Evolutionary conservation across 2,113 vertebrate species (phyloP).

Genomic region (Clarias macrocephalus): DNA sequence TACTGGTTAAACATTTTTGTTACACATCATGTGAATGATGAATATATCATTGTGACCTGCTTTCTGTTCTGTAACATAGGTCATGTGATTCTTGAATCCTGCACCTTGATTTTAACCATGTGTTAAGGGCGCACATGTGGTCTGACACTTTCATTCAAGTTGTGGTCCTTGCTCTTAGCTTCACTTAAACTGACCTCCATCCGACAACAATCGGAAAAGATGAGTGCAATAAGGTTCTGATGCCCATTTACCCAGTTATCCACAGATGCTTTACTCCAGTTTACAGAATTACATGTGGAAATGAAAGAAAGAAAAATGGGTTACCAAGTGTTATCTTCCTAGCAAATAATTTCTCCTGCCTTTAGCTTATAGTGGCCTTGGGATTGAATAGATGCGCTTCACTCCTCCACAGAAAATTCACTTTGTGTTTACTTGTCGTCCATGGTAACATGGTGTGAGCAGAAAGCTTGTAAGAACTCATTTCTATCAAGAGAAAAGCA

Average conservation of each 20-base stretch:
- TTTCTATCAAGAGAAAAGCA: slow-evolving; percentile 31
- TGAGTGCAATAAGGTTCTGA: slow-evolving; percentile 31
- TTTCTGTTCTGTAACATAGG: neutral
- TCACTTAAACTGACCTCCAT: slow-evolving; percentile 16
- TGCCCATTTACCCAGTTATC: neutral
- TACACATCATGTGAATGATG: neutral
- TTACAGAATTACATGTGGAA: slow-evolving; percentile 34
- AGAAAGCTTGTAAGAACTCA: slow-evolving; percentile 9
- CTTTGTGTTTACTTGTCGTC: slow-evolving; percentile 36
- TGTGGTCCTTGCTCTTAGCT: slow-evolving; percentile 5
- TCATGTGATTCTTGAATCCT: neutral
- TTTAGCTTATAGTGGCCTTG: slow-evolving; percentile 36
- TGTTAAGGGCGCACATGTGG: slow-evolving; percentile 5
- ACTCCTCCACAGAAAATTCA: slow-evolving; percentile 32
- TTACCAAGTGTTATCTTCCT: slow-evolving; percentile 41
- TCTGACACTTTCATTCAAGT: slow-evolving; percentile 17
- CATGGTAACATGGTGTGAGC: slow-evolving; percentile 34
- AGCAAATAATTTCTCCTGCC: neutral
- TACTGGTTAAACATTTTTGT: neutral
- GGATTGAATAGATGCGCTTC: slow-evolving; percentile 26
- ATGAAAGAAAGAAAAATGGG: slow-evolving; percentile 33
- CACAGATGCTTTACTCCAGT: neutral
- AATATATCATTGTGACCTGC: slow-evolving; percentile 21
- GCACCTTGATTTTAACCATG: neutral
- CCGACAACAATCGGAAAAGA: slow-evolving; percentile 41